A percentile compares a stretch with the other conserved stretches of the same genome.
Evolutionary conservation across 2,113 vertebrate species (phyloP).

Genomic region (Ariopsis seemanni): DNA sequence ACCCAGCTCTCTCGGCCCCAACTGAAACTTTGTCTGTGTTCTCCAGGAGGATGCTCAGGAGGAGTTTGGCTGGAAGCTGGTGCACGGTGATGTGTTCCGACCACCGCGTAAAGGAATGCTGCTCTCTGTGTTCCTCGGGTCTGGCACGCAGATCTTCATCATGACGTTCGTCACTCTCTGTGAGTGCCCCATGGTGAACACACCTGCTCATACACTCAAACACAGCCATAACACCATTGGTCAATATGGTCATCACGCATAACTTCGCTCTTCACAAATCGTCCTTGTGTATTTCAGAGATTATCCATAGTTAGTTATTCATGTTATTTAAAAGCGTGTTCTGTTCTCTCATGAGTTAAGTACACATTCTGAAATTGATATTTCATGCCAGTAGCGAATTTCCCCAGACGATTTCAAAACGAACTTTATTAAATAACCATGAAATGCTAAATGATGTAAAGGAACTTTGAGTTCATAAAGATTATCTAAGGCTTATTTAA

Average conservation of each 20-base stretch:
- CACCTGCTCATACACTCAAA: too few species aligned
- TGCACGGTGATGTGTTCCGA: constrained; percentile 92
- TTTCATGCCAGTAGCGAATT: not conserved
- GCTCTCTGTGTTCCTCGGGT: constrained; percentile 88
- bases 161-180: constrained; percentile 95
- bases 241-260: not conserved
- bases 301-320: not conserved
- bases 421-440: not conserved
- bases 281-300: not conserved
- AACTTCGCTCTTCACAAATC: not conserved
- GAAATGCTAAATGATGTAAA: not conserved
- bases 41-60: constrained; percentile 92
- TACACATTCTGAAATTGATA: not conserved
- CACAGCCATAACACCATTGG: not conserved
- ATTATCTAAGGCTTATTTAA: not conserved
- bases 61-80: constrained; percentile 95
- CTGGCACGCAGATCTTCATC: constrained; percentile 92
- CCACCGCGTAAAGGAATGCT: constrained; percentile 92
- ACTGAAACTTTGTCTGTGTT: constrained; percentile 17
- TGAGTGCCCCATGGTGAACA: constrained; percentile 67
- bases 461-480: not conserved
- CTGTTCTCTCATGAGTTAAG: not conserved
- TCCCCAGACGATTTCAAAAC: not conserved
- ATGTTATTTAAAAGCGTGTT: not conserved
- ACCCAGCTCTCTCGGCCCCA: not conserved